Evolutionary conservation across 2,888 invertebrate species (phyloP), one percentile per base, ranked within the genome.

Genomic region (Meteorus colon): DNA sequence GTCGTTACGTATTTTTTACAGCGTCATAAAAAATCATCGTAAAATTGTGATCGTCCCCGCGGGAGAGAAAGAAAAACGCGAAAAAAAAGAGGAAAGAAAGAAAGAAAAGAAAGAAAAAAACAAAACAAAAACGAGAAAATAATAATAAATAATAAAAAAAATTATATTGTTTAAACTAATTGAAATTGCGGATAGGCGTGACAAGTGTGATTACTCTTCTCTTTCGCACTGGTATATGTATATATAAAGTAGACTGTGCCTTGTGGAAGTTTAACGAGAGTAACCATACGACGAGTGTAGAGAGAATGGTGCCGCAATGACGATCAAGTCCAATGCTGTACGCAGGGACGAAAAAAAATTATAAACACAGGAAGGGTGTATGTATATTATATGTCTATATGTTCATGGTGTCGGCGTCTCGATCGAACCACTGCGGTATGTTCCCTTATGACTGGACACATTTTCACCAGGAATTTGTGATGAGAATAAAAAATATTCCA

Each of bases 91-190:
- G 37, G 27, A 14, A 34, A 63, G n/a, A 65, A 48, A 65, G 27
- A 45, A n/a, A 16, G 14, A 31, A 59, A 66, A 34, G 5, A 62
- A 41, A 55, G 34, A 51, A 67, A 37, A 41, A 37, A 62, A 72
- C 4, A n/a, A 60, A n/a, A 14, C n/a, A 63, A 29, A 66, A 51
- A 66, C 45, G 63, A 19, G 27, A 16, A 34, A 60, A 67, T 69
- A 75, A 69, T 70, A 34, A 37, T 55, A 63, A 68, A 68, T 70
- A 59, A 51, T 70, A 68, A 55, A 65, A 41, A 63, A 73, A 34
- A 19, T 34, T 59, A 76, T 76, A 76, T 74, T 76, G 74, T 62
- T 62, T 51, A 67, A 78, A 78, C 67, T 79, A 76, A 79, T 79
- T 74, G 76, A 73, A 79, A 79, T 74, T 48, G 72, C 65, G 68